These are phyloP conservation scores for Drosophila buzzatii DNA, from an alignment of 2,888 invertebrate species.

Conservation along the genomic window DNA sequence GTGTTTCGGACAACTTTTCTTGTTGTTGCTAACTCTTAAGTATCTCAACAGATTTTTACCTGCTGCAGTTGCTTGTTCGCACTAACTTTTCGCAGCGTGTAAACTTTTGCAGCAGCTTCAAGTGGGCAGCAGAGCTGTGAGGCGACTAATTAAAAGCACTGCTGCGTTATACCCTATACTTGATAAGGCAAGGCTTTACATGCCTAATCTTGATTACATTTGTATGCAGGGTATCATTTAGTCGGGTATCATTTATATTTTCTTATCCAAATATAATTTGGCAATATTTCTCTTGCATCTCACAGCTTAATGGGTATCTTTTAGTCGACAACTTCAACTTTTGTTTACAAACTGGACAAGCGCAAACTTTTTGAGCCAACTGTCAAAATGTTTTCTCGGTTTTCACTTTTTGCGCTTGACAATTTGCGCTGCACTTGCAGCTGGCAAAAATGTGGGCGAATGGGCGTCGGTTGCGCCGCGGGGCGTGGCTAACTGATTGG, in stretches of 20 bases:
- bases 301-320: conserved; percentile 8
- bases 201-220: background rate
- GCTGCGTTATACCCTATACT: background rate
- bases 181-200: background rate
- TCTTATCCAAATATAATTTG: background rate
- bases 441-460: conserved; percentile 15
- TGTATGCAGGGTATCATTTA: background rate
- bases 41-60: conserved; percentile 31
- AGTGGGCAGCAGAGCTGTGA: conserved; percentile 20
- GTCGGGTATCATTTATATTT: background rate
- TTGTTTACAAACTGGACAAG: conserved; percentile 20
- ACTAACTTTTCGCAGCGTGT: conserved; percentile 25
- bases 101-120: conserved; percentile 52
- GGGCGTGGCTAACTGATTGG: conserved; percentile 42
- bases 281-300: background rate
- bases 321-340: background rate
- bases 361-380: conserved; percentile 36
- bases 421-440: conserved; percentile 60
- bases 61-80: background rate
- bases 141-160: background rate
- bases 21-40: conserved; percentile 13
- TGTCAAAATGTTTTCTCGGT: conserved; percentile 51
- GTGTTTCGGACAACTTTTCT: conserved; percentile 2
- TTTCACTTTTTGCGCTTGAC: conserved; percentile 37
- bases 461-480: background rate